Evolutionary conservation across 2,797 vertebrate genomes (phyloP), one percentile per base, ranked within the genome.

Genomic region (Thamnophis elegans): DNA sequence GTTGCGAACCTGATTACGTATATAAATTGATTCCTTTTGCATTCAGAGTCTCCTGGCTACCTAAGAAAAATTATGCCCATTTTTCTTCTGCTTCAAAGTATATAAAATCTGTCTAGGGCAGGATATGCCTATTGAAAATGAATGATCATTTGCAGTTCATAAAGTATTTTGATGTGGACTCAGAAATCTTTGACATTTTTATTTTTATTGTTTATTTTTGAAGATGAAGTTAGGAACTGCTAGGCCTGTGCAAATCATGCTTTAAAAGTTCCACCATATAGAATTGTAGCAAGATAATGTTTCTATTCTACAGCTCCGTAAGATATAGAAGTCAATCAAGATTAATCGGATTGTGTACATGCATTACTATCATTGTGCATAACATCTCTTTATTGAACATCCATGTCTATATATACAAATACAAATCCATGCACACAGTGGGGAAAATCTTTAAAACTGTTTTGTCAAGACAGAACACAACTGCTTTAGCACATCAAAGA

Each of bases 101-200:
- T 93, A 94, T 9, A 93, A 90, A 47, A 91, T 55, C 59, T 87
- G 53, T 95, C 14, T n/a, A 92, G 89, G 73, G 88, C 53, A 94
- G 90, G 87, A 59, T 58, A 94, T 89, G 88, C 65, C 42, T 93
- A 7, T 16, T 91, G 3, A 58, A 60, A 95, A 87, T 86, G 93
- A 90, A 95, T 87, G 5, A 28, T 95, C 20, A 89, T 95, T 60
- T 68, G 56, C 51, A 91, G 91, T 28, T 88, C 93, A 94, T 95
- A 91, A 54, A 12, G 36, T 8, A 90, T 86, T 42, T 0, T 54
- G 5, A 42, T 56, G 13, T 18, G 9, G 89, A 90, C 92, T 3
- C 7, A n/a, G 92, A 93, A 92, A 86, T 92, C 55, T 12, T 53
- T 0, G 86, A 62, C 36, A 94, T 51, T 85, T 42, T 54, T 85